Evolutionary conservation across 1,140 invertebrate species (phyloP), one percentile per base, ranked within the genome.

Genomic region (Drosophila pseudoobscura): DNA sequence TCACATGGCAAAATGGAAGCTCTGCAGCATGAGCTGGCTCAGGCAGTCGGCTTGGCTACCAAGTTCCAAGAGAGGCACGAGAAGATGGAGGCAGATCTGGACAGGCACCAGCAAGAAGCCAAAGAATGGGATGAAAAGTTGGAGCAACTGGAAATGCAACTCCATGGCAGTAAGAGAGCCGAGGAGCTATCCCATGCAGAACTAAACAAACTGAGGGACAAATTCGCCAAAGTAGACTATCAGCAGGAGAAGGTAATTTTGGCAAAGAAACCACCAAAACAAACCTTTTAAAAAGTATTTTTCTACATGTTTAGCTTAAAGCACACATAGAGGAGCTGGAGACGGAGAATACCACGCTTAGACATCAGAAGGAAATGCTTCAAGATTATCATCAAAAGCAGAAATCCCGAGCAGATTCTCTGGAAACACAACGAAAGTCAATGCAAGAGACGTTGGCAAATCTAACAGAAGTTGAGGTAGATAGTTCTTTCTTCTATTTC

Each of bases 321-420:
- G 31, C 69, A 1, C 73, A 47, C 6, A 73, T 87, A 2, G 83
- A 91, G 0, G 78, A 90, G 39, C 41, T 91, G 6, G 84, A 91
- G 26, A 88, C 89, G 45, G 82, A 90, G 6, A 80, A 75, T 8
- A 59, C 44, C 20, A 84, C 80, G 15, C 39, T 90, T 5, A 76
- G 55, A 3, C 70, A 89, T 15, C 80, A 90, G 20, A 90, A 91
- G 54, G 90, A 91, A 62, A 87, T 88, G 75, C 55, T 90, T 22
- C 87, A 91, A 26, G 90, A 91, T 4, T 90, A 80, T 59, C 88
- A 91, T 57, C 87, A 91, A 24, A 91, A 90, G 50, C 88, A 91
- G 45, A 91, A 90, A 29, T 41, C 64, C 0, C 73, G 90, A 6
- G 84, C 88, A 0, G 90, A 91, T 50, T 43, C 64, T 6, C 47